phyloP scores from a whole-genome alignment of 2,797 vertebrate genomes.

The Gallinago stenura region DNA sequence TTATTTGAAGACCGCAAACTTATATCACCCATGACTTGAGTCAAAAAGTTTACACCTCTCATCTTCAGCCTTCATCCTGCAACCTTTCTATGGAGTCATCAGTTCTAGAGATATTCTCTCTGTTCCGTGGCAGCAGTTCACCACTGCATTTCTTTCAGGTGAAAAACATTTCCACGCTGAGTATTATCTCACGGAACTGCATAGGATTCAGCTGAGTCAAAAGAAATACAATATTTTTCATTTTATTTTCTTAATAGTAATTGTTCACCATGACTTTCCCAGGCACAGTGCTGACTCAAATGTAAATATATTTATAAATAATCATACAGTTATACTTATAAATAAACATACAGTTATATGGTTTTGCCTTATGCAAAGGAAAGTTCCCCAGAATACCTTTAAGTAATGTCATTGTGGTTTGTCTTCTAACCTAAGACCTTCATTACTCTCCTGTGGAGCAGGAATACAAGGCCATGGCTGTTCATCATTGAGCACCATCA shows the following conservation, averaged over 20 bases:
- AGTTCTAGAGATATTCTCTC: background rate
- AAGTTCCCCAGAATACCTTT: background rate
- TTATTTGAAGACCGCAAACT: background rate
- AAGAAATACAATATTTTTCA: background rate
- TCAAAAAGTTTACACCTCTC: background rate
- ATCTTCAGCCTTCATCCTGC: background rate
- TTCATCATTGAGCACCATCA: background rate
- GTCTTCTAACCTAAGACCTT: background rate
- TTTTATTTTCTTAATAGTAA: background rate
- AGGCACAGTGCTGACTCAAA: background rate
- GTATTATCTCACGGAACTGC: background rate
- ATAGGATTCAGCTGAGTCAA: background rate
- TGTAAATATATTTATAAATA: background rate
- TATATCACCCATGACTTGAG: background rate
- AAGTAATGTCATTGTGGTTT: constrained; percentile 6
- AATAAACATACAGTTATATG: background rate
- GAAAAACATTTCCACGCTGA: background rate
- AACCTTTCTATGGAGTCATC: background rate
- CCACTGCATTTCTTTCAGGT: background rate
- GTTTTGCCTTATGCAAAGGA: background rate
- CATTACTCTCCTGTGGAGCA: background rate
- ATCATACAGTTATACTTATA: background rate
- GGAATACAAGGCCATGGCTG: background rate
- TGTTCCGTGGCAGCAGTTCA: background rate
- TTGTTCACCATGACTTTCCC: background rate